A percentile compares a stretch with the other conserved stretches of the same genome.
These are phyloP conservation scores for Erythrocercus mccallii DNA, from an alignment of 2,113 vertebrate genomes.

Conservation along the genomic window DNA sequence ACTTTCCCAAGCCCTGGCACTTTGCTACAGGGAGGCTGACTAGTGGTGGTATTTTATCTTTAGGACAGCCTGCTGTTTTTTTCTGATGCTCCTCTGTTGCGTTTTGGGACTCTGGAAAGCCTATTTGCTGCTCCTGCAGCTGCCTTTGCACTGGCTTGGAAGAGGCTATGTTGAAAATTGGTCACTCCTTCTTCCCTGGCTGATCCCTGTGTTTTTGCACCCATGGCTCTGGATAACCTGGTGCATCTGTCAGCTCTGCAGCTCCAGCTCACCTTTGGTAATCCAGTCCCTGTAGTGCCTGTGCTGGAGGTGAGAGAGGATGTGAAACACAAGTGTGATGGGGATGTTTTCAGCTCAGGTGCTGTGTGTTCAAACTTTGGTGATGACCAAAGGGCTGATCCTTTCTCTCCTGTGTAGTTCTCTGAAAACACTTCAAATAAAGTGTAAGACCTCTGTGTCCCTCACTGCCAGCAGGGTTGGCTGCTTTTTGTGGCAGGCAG, in stretches of 20 bases:
- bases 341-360: background rate
- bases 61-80: background rate
- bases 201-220: background rate
- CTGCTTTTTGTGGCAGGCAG: background rate
- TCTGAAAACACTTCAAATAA: background rate
- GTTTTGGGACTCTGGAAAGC: background rate
- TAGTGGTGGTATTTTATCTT: background rate
- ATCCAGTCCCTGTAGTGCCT: background rate
- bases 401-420: background rate
- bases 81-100: background rate
- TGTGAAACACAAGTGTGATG: background rate
- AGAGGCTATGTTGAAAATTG: background rate
- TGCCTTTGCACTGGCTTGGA: background rate
- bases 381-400: background rate
- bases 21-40: background rate
- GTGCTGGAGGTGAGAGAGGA: fast-evolving
- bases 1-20: background rate
- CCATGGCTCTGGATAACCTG: background rate
- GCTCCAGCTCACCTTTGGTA: background rate
- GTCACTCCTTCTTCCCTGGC: fast-evolving
- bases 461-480: background rate
- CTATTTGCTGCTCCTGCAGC: background rate
- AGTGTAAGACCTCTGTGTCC: fast-evolving
- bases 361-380: background rate
- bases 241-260: background rate